Conservation (phyloP, 2,113 vertebrate species). For the Callipepla californica region DNA sequence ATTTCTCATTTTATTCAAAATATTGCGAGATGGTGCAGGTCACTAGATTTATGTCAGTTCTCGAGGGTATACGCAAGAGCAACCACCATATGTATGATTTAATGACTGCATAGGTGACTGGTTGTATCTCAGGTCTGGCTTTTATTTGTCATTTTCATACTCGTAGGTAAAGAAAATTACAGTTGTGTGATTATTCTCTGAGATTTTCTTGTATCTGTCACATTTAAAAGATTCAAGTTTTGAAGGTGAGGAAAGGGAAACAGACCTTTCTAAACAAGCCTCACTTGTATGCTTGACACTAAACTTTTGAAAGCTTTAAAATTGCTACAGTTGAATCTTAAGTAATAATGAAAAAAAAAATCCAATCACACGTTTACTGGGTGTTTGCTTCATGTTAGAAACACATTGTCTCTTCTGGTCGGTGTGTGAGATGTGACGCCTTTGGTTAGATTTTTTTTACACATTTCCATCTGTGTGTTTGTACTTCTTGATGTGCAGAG, state of each 20-base stretch:
- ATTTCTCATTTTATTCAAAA: not conserved
- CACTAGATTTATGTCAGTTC: not conserved
- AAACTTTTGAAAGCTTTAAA: not conserved
- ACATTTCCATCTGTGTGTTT: not conserved
- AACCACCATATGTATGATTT: not conserved
- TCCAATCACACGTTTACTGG: not conserved
- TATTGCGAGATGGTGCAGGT: not conserved
- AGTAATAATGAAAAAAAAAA: not conserved
- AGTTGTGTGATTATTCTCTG: not conserved
- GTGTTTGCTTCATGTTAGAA: not conserved
- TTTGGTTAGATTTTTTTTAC: not conserved
- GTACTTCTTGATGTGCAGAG: not conserved
- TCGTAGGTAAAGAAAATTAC: not conserved
- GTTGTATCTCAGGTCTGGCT: not conserved
- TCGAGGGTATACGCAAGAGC: not conserved
- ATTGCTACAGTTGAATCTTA: not conserved
- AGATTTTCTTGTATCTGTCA: not conserved
- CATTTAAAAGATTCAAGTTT: not conserved
- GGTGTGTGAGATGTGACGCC: not conserved
- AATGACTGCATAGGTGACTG: not conserved
- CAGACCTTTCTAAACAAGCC: not conserved
- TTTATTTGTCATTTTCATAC: not conserved
- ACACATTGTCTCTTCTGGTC: not conserved
- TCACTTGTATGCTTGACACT: not conserved
- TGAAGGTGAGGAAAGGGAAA: not conserved